These are phyloP conservation scores for Alca torda DNA, from an alignment of 2,797 vertebrate species.

Conservation along the genomic window DNA sequence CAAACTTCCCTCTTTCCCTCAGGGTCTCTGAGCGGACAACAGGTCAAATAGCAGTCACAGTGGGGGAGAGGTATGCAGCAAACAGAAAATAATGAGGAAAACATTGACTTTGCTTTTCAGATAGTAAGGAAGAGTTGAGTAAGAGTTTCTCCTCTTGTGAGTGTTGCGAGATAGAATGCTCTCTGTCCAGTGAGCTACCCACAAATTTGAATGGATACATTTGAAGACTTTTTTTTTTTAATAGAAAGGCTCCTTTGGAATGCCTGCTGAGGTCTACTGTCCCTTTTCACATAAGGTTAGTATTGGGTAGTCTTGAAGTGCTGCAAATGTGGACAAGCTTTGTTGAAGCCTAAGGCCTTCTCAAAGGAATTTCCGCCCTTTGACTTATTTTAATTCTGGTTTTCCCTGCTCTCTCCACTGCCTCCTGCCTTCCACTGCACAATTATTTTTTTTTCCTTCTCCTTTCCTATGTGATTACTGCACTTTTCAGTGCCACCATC, in stretches of 20 bases:
- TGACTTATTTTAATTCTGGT: conserved; percentile 34
- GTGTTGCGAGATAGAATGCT: neutral
- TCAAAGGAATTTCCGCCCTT: conserved; percentile 42
- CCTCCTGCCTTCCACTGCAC: conserved; percentile 8
- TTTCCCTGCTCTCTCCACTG: neutral
- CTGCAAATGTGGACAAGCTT: conserved; percentile 44
- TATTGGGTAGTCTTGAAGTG: conserved; percentile 16
- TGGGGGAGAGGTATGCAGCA: conserved; percentile 59
- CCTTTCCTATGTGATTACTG: conserved; percentile 34
- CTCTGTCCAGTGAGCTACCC: neutral
- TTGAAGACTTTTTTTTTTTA: neutral
- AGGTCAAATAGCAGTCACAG: conserved; percentile 64
- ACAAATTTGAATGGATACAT: neutral
- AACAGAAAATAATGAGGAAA: conserved; percentile 46
- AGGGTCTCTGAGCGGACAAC: conserved; percentile 16
- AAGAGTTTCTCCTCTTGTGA: neutral
- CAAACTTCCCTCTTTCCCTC: neutral
- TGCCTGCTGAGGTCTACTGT: conserved; percentile 13
- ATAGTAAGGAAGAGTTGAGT: neutral
- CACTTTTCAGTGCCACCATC: conserved; percentile 58
- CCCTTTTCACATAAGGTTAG: neutral
- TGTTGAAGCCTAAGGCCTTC: conserved; percentile 47
- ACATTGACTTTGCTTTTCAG: conserved; percentile 43
- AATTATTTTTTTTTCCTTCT: neutral
- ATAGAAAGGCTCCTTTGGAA: neutral